Conservation (phyloP, 2,797 vertebrate genomes). For the Mus spretus region DNA sequence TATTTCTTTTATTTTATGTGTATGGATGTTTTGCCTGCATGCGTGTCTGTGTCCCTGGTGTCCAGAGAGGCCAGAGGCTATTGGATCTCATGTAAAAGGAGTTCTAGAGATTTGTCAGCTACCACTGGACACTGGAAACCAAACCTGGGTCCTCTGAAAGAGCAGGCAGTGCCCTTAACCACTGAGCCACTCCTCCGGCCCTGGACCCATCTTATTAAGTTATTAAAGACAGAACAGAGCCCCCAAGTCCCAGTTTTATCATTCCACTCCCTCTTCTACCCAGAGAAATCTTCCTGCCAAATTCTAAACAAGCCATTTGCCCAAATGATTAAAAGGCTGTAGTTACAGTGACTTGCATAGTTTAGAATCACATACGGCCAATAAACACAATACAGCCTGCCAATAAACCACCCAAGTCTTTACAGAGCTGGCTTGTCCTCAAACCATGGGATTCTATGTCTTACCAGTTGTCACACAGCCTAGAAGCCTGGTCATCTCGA, state of each 20-base stretch:
- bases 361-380: not conserved
- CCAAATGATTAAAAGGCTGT: slow-evolving; percentile 52
- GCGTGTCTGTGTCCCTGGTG: not conserved
- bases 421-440: slow-evolving; percentile 2
- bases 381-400: not conserved
- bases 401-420: slow-evolving; percentile 49
- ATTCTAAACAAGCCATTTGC: slow-evolving; percentile 39
- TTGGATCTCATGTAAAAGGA: not conserved
- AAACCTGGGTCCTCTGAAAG: not conserved
- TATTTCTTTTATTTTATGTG: not conserved
- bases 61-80: not conserved
- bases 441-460: slow-evolving; percentile 71
- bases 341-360: not conserved
- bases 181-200: not conserved
- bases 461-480: slow-evolving; percentile 90
- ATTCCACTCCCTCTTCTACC: not conserved
- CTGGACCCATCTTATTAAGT: not conserved
- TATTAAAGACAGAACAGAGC: slow-evolving; percentile 28
- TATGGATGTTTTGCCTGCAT: not conserved
- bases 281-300: not conserved
- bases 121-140: not conserved
- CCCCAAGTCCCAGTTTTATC: not conserved
- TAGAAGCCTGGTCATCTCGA: slow-evolving; percentile 82
- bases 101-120: not conserved
- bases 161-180: not conserved